These are phyloP conservation scores for Atethmia centrago DNA, from an alignment of 2,888 invertebrate species.

Conservation along the genomic window DNA sequence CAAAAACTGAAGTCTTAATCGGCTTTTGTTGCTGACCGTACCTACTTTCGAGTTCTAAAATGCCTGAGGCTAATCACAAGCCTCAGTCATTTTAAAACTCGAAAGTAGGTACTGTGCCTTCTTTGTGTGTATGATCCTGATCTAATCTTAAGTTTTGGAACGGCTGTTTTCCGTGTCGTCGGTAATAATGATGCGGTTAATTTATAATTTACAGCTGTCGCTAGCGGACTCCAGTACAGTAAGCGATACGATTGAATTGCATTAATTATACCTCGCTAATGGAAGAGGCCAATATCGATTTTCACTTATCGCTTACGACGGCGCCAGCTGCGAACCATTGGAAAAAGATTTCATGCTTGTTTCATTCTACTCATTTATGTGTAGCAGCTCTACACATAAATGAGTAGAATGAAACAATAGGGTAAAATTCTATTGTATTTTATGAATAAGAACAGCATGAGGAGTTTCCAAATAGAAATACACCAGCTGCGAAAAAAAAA, in stretches of 20 bases:
- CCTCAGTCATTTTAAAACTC: not conserved
- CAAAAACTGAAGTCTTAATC: not conserved
- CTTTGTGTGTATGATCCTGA: not conserved
- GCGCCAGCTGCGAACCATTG: constrained; percentile 78
- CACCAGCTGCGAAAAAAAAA: not conserved
- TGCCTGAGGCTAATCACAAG: too few species aligned
- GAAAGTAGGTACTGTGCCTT: not conserved
- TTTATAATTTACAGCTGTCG: constrained; percentile 57
- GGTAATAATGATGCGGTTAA: constrained; percentile 49
- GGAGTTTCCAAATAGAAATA: not conserved
- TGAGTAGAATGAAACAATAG: too few species aligned
- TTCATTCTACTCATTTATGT: constrained; percentile 63
- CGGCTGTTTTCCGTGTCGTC: constrained; percentile 21
- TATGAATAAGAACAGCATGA: constrained; percentile 6
- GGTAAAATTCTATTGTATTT: constrained; percentile 39
- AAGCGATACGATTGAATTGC: constrained; percentile 76
- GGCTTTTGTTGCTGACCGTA: not conserved
- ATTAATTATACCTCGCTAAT: constrained; percentile 83
- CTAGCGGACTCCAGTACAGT: constrained; percentile 43
- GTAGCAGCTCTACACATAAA: too few species aligned
- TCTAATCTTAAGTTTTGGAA: constrained; percentile 2
- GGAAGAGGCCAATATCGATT: constrained; percentile 83
- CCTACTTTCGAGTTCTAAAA: too few species aligned
- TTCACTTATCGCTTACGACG: constrained; percentile 83
- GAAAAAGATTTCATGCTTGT: constrained; percentile 80